These are phyloP conservation scores for Xylocampa areola DNA, from an alignment of 2,888 invertebrate genomes.

Conservation along the genomic window DNA sequence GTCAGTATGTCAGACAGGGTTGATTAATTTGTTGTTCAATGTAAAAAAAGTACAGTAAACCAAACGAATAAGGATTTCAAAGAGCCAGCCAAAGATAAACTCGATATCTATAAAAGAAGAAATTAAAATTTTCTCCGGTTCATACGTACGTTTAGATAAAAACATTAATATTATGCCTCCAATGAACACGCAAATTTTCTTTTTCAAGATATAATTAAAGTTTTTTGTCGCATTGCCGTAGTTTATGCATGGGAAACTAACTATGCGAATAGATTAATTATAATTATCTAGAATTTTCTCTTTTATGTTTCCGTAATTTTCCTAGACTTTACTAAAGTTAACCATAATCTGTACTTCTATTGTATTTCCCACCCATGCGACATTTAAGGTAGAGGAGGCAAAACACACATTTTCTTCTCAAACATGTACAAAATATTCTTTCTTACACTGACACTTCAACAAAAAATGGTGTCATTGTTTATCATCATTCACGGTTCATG, in stretches of 20 bases:
- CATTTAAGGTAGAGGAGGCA: too few species aligned
- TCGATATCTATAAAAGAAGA: not conserved
- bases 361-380: too few species aligned
- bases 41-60: not conserved
- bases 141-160: not conserved
- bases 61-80: not conserved
- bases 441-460: not conserved
- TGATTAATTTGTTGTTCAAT: slow-evolving; percentile 10
- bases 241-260: slow-evolving; percentile 28
- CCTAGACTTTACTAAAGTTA: slow-evolving; percentile 2
- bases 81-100: not conserved
- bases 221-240: slow-evolving; percentile 38
- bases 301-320: slow-evolving; percentile 22
- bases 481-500: slow-evolving; percentile 12
- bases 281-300: slow-evolving; percentile 23
- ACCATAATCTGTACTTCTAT: not conserved
- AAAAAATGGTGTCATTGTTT: slow-evolving; percentile 22
- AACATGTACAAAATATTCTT: not conserved
- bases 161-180: not conserved
- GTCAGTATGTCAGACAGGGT: not conserved
- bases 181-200: slow-evolving; percentile 28
- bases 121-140: not conserved
- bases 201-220: slow-evolving; percentile 28
- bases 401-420: too few species aligned
- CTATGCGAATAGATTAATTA: slow-evolving; percentile 27